Evolutionary conservation across 2,113 vertebrate species (phyloP).

Genomic region (Odobenus rosmarus): DNA sequence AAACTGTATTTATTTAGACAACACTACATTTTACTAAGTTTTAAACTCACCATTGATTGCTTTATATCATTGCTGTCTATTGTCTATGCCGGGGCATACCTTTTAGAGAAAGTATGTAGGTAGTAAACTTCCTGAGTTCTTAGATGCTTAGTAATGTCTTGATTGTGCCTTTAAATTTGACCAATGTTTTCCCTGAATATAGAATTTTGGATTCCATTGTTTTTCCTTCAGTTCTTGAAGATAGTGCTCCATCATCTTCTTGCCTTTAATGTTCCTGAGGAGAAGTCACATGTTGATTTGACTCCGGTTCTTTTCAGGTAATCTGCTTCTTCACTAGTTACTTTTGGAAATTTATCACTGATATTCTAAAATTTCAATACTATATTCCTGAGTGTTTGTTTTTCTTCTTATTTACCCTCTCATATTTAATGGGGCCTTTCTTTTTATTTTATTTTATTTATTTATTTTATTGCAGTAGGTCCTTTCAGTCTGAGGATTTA

Average conservation of each 20-base stretch:
- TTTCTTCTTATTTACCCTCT: neutral
- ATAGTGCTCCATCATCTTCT: neutral
- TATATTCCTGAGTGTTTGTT: neutral
- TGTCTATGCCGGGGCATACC: neutral
- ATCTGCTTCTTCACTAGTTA: neutral
- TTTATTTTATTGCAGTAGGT: neutral
- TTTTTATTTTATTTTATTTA: neutral
- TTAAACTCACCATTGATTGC: neutral
- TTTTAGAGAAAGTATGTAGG: neutral
- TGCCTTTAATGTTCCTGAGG: neutral
- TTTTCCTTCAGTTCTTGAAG: neutral
- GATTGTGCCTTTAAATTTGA: neutral
- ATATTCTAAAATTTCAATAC: neutral
- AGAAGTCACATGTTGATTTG: neutral
- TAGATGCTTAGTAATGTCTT: neutral
- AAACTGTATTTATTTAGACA: neutral
- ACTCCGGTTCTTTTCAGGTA: neutral
- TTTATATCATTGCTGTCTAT: neutral
- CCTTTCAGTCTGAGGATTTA: neutral
- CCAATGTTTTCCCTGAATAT: neutral
- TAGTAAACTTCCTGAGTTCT: neutral
- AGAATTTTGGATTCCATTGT: neutral
- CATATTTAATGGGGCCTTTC: neutral
- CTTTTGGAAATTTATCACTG: neutral
- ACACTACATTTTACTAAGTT: neutral